Percentiles rank a stretch among this genome's conserved stretches.
These are phyloP conservation scores for Meiosimyza decipiens DNA, from an alignment of 2,888 invertebrate species.

Conservation along the genomic window DNA sequence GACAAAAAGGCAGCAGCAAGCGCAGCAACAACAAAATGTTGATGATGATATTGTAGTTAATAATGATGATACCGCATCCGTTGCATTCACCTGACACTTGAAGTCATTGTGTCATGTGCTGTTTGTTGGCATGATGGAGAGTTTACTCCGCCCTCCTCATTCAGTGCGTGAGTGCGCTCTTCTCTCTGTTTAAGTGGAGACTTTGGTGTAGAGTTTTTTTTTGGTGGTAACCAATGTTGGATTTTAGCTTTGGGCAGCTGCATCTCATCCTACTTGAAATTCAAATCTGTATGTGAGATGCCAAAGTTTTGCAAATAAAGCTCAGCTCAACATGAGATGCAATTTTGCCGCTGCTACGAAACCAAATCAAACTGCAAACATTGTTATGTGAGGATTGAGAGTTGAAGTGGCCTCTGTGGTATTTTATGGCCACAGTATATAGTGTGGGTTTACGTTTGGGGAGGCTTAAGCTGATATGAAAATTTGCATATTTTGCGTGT, in stretches of 20 bases:
- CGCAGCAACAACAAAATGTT: neutral
- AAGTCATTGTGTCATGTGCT: too few relatives aligned
- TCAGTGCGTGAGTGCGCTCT: too few relatives aligned
- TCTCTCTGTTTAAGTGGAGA: neutral
- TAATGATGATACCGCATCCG: too few relatives aligned
- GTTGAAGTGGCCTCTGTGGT: too few relatives aligned
- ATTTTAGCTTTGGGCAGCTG: neutral
- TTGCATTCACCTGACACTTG: too few relatives aligned
- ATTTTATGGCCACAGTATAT: too few relatives aligned
- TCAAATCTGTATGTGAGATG: constrained; percentile 25
- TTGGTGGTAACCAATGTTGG: neutral
- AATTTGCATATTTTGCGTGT: constrained; percentile 24
- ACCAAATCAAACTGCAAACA: neutral
- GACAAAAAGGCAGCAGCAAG: constrained; percentile 10
- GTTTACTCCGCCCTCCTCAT: too few relatives aligned
- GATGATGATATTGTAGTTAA: neutral
- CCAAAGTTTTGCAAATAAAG: constrained; percentile 30
- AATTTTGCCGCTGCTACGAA: neutral
- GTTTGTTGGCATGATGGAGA: too few relatives aligned
- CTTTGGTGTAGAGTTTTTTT: constrained; percentile 1
- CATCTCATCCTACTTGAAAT: constrained; percentile 25
- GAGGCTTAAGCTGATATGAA: constrained; percentile 13
- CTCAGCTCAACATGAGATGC: constrained; percentile 7
- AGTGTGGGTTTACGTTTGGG: neutral
- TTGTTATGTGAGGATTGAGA: too few relatives aligned